Conservation (phyloP, 2,888 invertebrate genomes). For the Morpho helenor region DNA sequence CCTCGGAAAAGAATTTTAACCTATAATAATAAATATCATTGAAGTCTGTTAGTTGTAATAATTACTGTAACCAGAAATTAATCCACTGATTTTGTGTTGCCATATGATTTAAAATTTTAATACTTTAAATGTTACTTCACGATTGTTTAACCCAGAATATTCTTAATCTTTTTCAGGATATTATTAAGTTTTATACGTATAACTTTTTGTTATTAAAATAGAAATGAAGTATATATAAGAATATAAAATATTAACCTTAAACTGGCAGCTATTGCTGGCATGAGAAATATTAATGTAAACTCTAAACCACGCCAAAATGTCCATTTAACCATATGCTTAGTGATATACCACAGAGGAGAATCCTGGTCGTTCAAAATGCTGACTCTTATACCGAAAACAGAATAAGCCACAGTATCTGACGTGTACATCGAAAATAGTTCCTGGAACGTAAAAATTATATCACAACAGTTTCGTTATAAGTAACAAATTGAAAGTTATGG, state of each 20-base stretch:
- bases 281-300: slow-evolving; percentile 51
- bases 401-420: slow-evolving; percentile 59
- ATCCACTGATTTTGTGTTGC: too few relatives aligned
- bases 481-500: too few relatives aligned
- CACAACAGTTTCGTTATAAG: background rate
- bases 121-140: too few relatives aligned
- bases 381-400: slow-evolving; percentile 54
- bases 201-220: too few relatives aligned
- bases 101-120: too few relatives aligned
- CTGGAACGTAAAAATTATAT: slow-evolving; percentile 30
- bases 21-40: slow-evolving; percentile 34
- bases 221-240: too few relatives aligned
- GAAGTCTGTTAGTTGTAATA: too few relatives aligned
- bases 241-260: slow-evolving; percentile 37
- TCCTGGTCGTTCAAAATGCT: slow-evolving; percentile 48
- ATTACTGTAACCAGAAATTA: too few relatives aligned
- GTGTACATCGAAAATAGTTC: slow-evolving; percentile 61
- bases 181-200: too few relatives aligned
- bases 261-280: slow-evolving; percentile 46
- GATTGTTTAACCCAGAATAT: too few relatives aligned
- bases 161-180: too few relatives aligned
- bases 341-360: slow-evolving; percentile 59
- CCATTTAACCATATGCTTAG: slow-evolving; percentile 59
- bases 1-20: slow-evolving; percentile 50
- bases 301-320: slow-evolving; percentile 59